These are phyloP conservation scores for Fratercula arctica DNA, from an alignment of 2,797 vertebrate species.

Conservation along the genomic window DNA sequence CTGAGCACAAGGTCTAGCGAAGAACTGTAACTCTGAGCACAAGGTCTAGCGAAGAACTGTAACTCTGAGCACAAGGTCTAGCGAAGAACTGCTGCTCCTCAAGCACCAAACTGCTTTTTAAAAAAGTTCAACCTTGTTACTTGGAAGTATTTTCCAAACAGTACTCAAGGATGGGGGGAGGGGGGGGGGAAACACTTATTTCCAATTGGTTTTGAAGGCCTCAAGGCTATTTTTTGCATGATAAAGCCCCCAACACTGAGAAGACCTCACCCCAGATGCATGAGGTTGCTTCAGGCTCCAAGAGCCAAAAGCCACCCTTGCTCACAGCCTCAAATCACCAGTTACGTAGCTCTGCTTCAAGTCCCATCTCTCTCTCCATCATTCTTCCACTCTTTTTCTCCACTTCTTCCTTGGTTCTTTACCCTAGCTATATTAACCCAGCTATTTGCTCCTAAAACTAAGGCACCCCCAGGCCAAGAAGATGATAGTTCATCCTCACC, in stretches of 20 bases:
- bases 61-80: too few relatives aligned
- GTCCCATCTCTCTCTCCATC: too few relatives aligned
- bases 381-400: not conserved
- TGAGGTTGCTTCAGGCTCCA: not conserved
- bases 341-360: not conserved
- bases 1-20: too few relatives aligned
- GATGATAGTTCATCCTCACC: not conserved
- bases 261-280: not conserved
- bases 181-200: too few relatives aligned
- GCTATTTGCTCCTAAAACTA: not conserved
- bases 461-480: fast-evolving
- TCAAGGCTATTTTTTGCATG: not conserved
- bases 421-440: not conserved
- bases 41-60: too few relatives aligned
- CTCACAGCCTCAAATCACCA: not conserved
- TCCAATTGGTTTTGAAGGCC: not conserved
- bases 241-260: not conserved
- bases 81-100: too few relatives aligned
- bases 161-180: too few relatives aligned
- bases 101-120: not conserved
- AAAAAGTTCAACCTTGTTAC: not conserved
- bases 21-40: too few relatives aligned
- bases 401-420: not conserved
- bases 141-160: not conserved
- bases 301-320: not conserved